Evolutionary conservation across 2,797 vertebrate species (phyloP), one percentile per base, ranked within the genome.

Genomic region (Cynodonichthys magdalenae): DNA sequence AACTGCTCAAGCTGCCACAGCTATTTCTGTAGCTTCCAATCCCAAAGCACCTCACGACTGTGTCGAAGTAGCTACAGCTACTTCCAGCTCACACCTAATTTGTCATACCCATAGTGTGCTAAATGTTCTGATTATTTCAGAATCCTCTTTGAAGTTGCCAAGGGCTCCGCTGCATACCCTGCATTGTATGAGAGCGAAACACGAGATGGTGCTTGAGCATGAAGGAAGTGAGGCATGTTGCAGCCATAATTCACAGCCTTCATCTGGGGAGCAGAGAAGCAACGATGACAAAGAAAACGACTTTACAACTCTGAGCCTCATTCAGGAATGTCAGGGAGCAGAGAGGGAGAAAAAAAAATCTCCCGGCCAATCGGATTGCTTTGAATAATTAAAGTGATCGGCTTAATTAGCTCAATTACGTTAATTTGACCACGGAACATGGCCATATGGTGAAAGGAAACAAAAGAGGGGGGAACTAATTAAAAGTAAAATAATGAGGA

Each of bases 401-500:
- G 88, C 92, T 94, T 94, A 95, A 95, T 95, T 94, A 95, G 93
- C 94, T 95, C 93, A 95, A 95, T 95, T 95, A 95, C 90, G 91
- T 93, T 94, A 92, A 95, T 95, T 95, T 95, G 94, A 95, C 93
- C 93, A 94, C 89, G 88, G 94, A 94, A 94, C 92, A 92, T 70
- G 84, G 93, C 94, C 94, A 95, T 94, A 94, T 94, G 94, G 94
- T 92, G 92, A 89, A 92, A 93, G 92, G 94, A 94, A 94, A 94
- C 93, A 95, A 93, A 94, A 93, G 93, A 93, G 92, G 92, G 93
- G 94, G 91, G 93, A 94, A 94, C 93, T 94, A 94, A 95, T 95
- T 95, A 94, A 94, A 95, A 95, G 92, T 94, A 94, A 95, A 94
- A 95, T 95, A 95, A 95, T 94, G 94, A 94, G 93, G 91, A 93